Percentiles rank a stretch among this genome's conserved stretches.
These are phyloP conservation scores for Drosophila takahashii DNA, from an alignment of 1,140 invertebrate species.

Conservation along the genomic window DNA sequence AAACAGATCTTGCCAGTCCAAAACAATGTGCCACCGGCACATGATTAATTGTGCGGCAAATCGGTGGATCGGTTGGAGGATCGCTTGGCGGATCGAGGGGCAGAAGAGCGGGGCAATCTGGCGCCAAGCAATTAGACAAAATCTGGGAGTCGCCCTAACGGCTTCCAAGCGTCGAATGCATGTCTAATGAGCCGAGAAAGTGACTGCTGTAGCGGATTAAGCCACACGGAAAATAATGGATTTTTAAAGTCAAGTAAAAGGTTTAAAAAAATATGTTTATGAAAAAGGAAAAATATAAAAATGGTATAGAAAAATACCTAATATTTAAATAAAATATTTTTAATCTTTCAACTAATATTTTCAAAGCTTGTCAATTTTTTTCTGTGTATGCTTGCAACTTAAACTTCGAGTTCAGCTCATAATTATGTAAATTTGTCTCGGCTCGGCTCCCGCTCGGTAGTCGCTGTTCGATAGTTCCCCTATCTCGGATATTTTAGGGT, in stretches of 20 bases:
- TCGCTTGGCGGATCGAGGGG: neutral
- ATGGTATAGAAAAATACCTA: too few relatives aligned
- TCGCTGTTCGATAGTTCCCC: constrained; percentile 39
- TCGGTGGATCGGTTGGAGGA: constrained; percentile 14
- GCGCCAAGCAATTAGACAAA: constrained; percentile 79
- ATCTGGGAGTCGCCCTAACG: constrained; percentile 70
- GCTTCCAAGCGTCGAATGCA: constrained; percentile 72
- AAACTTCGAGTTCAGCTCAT: constrained; percentile 48
- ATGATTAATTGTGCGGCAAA: constrained; percentile 72
- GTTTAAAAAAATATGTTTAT: neutral
- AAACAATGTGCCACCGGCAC: constrained; percentile 51
- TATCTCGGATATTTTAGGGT: constrained; percentile 35
- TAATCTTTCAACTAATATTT: too few relatives aligned
- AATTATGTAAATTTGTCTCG: constrained; percentile 74
- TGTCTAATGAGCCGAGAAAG: constrained; percentile 78
- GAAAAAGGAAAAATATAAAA: neutral
- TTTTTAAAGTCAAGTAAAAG: neutral
- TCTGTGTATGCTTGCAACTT: constrained; percentile 12
- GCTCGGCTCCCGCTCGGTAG: constrained; percentile 65
- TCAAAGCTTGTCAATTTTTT: constrained; percentile 7
- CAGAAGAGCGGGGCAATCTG: constrained; percentile 7
- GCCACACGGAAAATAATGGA: constrained; percentile 11
- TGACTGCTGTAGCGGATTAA: constrained; percentile 36
- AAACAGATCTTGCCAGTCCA: constrained; percentile 49
- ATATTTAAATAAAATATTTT: neutral